phyloP scores from a whole-genome alignment of 2,113 vertebrate species.

The Calidris pugnax region DNA sequence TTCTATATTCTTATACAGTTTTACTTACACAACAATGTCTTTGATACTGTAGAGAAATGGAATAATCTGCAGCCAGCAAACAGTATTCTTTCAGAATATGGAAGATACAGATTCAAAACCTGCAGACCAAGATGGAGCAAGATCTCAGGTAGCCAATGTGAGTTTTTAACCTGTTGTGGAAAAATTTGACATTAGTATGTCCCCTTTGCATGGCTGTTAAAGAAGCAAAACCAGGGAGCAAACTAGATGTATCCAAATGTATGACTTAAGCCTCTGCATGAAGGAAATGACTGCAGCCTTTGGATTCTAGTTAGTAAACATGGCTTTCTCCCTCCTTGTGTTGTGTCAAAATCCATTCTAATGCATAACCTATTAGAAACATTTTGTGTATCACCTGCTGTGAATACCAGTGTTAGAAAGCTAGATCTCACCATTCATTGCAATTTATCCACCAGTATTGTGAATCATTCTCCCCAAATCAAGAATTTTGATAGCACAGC shows the following conservation, averaged over 20 bases:
- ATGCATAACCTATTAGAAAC: accelerated
- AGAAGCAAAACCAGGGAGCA: not conserved
- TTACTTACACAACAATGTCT: not conserved
- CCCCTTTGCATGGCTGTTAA: not conserved
- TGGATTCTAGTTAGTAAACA: not conserved
- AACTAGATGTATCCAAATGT: accelerated
- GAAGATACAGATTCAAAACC: not conserved
- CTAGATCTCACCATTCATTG: not conserved
- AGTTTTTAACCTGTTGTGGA: not conserved
- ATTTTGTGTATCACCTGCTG: not conserved
- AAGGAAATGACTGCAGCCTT: not conserved
- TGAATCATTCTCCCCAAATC: not conserved
- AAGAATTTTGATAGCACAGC: not conserved
- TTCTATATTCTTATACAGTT: not conserved
- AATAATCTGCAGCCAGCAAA: not conserved
- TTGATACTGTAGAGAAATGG: not conserved
- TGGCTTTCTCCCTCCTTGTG: accelerated
- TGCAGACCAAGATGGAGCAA: not conserved
- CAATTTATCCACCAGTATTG: not conserved
- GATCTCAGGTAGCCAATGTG: not conserved
- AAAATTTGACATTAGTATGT: not conserved
- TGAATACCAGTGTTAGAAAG: not conserved
- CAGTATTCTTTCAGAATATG: not conserved
- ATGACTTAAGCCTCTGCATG: not conserved
- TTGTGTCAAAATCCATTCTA: not conserved